Base-by-base conservation (phyloP, 2,888 invertebrate genomes). In the Thyatira batis region DNA sequence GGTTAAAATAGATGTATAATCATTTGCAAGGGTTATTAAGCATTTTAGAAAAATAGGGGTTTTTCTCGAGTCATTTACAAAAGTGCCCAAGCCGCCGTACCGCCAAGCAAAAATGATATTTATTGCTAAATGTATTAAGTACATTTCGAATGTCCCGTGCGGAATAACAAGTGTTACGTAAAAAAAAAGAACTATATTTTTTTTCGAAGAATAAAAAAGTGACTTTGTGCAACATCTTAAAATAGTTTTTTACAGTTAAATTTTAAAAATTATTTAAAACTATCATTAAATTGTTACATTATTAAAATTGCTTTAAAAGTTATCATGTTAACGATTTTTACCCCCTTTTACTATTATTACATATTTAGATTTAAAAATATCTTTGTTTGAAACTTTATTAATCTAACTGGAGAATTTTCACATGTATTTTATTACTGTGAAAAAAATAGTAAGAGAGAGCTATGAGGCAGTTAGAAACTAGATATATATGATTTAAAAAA, bases 101-200 rank as follows among this genome's bases (percentile, higher is more conserved):
- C 6, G 45, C 10, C 45, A 45, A 45, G n/a, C 20, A 20, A 45
- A 20, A 45, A 4, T 45, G 45, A 45, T 23, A 45, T n/a, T 45
- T 21, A 20, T 21, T 20, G 45, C 20, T 2, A 48, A 20, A n/a
- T 44, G 10, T 28, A 23, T 51, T 52, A 52, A 52, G 51, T 52
- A 46, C 46, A 46, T 17, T 27, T 25, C 13, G 20, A 28, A 10
- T 27, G 39, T 20, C 39, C 25, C 11, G 52, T 52, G 52, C 52
- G 17, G 39, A 25, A 13, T 48, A 52, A 52, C 52, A 48, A 52
- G 52, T 52, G 48, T 52, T 43, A 46, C 8, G 17, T 28, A 39
- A 33, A 51, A n/a, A n/a, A 49, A 33, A 27, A 49, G 21, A 45
- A 20, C 27, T 28, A 51, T 30, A 30, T 45, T 27, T 17, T 17